phyloP scores from a whole-genome alignment of 2,113 vertebrate genomes.

The Coregonus clupeaformis region DNA sequence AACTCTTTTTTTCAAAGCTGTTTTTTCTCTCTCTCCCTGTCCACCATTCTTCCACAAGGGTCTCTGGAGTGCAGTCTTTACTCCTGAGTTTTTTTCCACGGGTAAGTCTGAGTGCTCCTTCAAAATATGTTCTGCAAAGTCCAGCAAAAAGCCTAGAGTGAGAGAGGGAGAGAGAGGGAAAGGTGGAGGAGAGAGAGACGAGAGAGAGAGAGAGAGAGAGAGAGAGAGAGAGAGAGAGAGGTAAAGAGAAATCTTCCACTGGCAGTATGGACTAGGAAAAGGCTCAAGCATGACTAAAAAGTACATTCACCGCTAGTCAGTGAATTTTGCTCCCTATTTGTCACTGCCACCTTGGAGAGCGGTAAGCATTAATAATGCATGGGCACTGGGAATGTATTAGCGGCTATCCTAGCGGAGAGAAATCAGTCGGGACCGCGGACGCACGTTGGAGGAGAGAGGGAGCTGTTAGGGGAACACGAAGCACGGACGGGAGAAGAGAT shows the following conservation, averaged over 20 bases:
- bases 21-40: slow-evolving; percentile 48
- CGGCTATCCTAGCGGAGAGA: slow-evolving; percentile 90
- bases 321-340: slow-evolving; percentile 97
- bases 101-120: slow-evolving; percentile 65
- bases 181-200: neutral
- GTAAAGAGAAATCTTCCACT: slow-evolving; percentile 77
- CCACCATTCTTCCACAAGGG: slow-evolving; percentile 60
- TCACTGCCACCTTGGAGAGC: slow-evolving; percentile 98
- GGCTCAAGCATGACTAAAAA: slow-evolving; percentile 97
- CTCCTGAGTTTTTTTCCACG: slow-evolving; percentile 66
- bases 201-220: neutral
- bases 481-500: slow-evolving; percentile 50
- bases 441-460: slow-evolving; percentile 68
- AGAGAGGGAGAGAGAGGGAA: slow-evolving; percentile 1
- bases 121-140: slow-evolving; percentile 3
- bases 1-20: slow-evolving; percentile 60
- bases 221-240: slow-evolving; percentile 37
- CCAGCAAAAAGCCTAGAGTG: slow-evolving; percentile 13
- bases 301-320: slow-evolving; percentile 95
- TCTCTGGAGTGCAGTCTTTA: slow-evolving; percentile 70
- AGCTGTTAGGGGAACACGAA: slow-evolving; percentile 66
- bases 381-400: slow-evolving; percentile 96
- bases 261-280: slow-evolving; percentile 88
- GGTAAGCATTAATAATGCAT: slow-evolving; percentile 98
- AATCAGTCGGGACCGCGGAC: slow-evolving; percentile 75